phyloP scores from a whole-genome alignment of 30 jellyfish, hydroid and myxozoan genomes.

The Calvadosia cruxmelitensis region DNA sequence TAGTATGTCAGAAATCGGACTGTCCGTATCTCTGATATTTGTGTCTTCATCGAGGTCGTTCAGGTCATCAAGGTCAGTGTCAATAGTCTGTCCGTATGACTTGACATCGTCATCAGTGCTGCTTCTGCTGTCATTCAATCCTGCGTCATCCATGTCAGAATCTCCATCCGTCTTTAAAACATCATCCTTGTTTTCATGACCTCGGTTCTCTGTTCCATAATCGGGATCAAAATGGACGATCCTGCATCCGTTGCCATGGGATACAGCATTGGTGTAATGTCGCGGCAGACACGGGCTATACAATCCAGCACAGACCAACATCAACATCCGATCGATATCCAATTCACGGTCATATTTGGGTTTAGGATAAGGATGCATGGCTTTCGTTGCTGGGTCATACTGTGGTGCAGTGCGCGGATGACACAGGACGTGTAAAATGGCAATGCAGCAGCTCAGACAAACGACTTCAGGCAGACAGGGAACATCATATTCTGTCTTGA shows the following conservation, averaged over 20 bases:
- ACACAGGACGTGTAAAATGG: slow-evolving; percentile 49
- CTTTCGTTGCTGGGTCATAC: slow-evolving; percentile 8
- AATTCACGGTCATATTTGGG: slow-evolving; percentile 6
- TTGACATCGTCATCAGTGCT: background rate
- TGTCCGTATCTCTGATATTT: background rate
- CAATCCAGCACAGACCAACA: slow-evolving; percentile 45
- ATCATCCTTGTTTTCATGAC: no score
- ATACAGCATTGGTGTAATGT: no score
- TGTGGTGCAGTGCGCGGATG: slow-evolving; percentile 76
- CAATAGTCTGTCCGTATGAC: no score
- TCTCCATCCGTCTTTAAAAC: background rate
- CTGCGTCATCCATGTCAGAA: background rate
- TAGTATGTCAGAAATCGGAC: background rate
- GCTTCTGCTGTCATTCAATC: no score
- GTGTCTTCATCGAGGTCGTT: background rate
- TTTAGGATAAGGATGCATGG: slow-evolving; percentile 12
- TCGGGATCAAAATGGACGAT: no score
- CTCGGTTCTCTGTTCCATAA: no score
- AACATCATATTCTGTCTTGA: slow-evolving; percentile 14
- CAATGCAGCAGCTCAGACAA: slow-evolving; percentile 31
- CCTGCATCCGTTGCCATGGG: no score
- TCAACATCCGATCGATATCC: slow-evolving; percentile 31
- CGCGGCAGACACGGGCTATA: slow-evolving; percentile 48
- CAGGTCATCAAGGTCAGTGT: no score
- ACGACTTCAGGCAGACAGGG: slow-evolving; percentile 38